A percentile compares a stretch with the other conserved stretches of the same genome.
Conservation (phyloP, 2,888 invertebrate species). For the Thera britannica region DNA sequence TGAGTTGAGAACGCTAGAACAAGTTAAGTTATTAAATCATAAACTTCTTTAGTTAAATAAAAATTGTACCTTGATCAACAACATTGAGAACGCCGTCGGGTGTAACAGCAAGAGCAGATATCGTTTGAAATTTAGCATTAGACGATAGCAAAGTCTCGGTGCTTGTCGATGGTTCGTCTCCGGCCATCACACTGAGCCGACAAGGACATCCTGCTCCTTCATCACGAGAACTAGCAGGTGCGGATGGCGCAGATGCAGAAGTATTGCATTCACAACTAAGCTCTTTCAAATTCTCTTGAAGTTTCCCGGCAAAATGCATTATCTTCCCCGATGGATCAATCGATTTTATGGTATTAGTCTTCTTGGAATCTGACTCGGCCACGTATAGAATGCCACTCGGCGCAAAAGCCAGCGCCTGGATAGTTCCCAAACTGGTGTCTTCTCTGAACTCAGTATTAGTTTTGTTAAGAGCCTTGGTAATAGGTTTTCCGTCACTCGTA, state of each 20-base stretch:
- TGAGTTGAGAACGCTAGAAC: slow-evolving; percentile 28
- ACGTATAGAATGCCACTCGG: slow-evolving; percentile 96
- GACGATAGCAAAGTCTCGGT: slow-evolving; percentile 94
- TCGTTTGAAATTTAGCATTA: slow-evolving; percentile 94
- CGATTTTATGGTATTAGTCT: slow-evolving; percentile 92
- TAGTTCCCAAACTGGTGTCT: slow-evolving; percentile 91
- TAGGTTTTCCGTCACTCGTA: slow-evolving; percentile 79
- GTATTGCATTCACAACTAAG: slow-evolving; percentile 85
- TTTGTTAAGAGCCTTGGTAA: slow-evolving; percentile 67
- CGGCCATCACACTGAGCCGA: slow-evolving; percentile 80
- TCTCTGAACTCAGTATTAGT: slow-evolving; percentile 84
- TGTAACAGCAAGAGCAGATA: slow-evolving; percentile 95
- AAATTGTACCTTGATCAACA: slow-evolving; percentile 92
- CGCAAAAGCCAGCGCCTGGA: slow-evolving; percentile 95
- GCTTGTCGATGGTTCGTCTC: slow-evolving; percentile 89
- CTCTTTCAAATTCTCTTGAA: slow-evolving; percentile 86
- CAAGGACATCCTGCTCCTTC: slow-evolving; percentile 80
- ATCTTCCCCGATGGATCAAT: slow-evolving; percentile 96
- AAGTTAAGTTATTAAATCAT: not conserved
- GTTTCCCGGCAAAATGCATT: slow-evolving; percentile 96
- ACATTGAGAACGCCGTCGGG: slow-evolving; percentile 98
- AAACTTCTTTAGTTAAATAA: not conserved
- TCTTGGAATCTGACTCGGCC: slow-evolving; percentile 95
- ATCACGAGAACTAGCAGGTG: slow-evolving; percentile 68
- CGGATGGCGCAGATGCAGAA: slow-evolving; percentile 82